Evolutionary conservation across 1,140 invertebrate species (phyloP).

Genomic region (Anagrus nilaparvatae): DNA sequence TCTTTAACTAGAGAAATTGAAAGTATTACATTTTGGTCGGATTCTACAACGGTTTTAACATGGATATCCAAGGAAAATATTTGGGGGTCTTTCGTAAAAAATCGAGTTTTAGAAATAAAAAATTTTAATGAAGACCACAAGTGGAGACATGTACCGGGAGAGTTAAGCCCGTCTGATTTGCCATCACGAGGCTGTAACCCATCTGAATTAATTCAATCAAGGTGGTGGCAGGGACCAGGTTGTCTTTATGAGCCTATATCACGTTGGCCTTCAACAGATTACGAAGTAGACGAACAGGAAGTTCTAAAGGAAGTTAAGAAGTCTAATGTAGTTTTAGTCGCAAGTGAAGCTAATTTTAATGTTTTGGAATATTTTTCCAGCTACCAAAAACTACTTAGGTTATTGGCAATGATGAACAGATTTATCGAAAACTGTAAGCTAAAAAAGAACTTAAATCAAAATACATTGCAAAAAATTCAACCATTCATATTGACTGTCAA

Average conservation of each 20-base stretch:
- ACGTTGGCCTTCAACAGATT: conserved; percentile 16
- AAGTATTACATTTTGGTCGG: too few relatives aligned
- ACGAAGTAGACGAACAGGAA: conserved; percentile 11
- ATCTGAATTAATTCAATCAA: conserved; percentile 21
- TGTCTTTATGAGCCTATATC: conserved; percentile 19
- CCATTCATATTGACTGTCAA: too few relatives aligned
- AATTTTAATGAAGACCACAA: not conserved
- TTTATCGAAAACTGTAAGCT: conserved; percentile 20
- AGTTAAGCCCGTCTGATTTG: conserved; percentile 22
- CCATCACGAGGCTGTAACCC: conserved; percentile 30
- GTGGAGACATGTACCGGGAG: conserved; percentile 19
- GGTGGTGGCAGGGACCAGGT: conserved; percentile 33
- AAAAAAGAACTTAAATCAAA: conserved; percentile 6
- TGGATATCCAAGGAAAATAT: conserved; percentile 7
- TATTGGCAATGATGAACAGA: conserved; percentile 22
- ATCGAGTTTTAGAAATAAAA: conserved; percentile 11
- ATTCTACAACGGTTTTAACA: conserved; percentile 11
- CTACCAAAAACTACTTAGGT: conserved; percentile 20
- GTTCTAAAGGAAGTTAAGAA: conserved; percentile 13
- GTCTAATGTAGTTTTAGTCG: conserved; percentile 4
- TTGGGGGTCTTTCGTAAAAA: conserved; percentile 10
- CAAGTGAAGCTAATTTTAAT: not conserved
- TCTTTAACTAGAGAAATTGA: too few relatives aligned
- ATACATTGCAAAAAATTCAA: conserved; percentile 9
- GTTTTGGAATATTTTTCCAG: conserved; percentile 19